Evolutionary conservation across 2,113 vertebrate genomes (phyloP).

Genomic region (Orthochromis malagaraziensis): DNA sequence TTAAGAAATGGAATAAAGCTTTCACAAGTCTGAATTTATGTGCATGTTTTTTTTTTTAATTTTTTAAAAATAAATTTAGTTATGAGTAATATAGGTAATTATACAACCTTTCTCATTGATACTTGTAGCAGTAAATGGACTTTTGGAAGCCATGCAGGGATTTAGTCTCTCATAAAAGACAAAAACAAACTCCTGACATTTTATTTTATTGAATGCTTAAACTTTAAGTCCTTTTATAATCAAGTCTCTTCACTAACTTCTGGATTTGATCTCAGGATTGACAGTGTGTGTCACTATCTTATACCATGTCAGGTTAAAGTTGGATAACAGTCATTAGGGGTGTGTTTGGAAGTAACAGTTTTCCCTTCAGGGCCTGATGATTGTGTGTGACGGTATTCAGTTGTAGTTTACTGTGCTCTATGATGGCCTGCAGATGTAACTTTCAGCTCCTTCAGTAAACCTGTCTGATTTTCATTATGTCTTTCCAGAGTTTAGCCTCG

Average conservation of each 20-base stretch:
- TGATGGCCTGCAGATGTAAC: neutral
- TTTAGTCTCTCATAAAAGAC: neutral
- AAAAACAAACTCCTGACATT: neutral
- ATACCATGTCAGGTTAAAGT: neutral
- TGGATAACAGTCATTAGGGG: neutral
- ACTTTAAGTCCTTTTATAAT: neutral
- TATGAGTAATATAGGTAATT: neutral
- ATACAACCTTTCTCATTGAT: neutral
- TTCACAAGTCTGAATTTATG: neutral
- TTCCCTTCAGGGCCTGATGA: neutral
- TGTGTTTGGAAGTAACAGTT: neutral
- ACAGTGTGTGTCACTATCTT: neutral
- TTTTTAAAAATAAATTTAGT: rapidly evolving
- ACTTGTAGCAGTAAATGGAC: neutral
- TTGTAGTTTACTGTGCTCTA: neutral
- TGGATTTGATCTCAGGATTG: neutral
- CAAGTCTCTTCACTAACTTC: neutral
- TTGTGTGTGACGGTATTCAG: neutral
- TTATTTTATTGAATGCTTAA: neutral
- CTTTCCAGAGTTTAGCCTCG: neutral
- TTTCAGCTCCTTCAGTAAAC: neutral
- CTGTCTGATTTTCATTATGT: neutral
- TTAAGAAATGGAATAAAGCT: neutral
- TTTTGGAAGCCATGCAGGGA: neutral
- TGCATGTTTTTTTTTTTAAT: rapidly evolving